Conservation (phyloP, 2,113 vertebrate genomes). For the Corydoras sp. region DNA sequence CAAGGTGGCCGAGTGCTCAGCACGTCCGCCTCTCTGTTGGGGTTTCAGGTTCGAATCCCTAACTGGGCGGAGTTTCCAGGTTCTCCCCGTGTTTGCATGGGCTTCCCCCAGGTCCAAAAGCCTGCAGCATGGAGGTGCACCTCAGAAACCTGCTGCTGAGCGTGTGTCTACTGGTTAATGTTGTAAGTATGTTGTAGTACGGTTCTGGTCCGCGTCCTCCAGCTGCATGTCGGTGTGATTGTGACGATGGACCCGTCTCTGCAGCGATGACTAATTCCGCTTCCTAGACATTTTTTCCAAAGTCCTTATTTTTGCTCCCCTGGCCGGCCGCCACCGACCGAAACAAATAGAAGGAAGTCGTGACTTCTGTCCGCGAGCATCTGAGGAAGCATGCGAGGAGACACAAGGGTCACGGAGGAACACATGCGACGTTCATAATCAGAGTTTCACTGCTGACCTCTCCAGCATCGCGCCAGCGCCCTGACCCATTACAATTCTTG, state of each 20-base stretch:
- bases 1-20: no score
- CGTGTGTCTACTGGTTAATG: no score
- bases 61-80: no score
- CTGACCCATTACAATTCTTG: neutral
- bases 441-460: conserved; percentile 18
- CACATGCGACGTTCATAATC: neutral
- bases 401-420: neutral
- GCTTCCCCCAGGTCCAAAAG: no score
- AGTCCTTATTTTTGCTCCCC: conserved; percentile 36
- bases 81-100: no score
- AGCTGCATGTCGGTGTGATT: neutral
- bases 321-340: conserved; percentile 20
- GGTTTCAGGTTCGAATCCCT: no score
- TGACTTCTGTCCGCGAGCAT: conserved; percentile 20
- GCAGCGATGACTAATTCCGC: conserved; percentile 12
- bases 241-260: neutral
- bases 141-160: no score
- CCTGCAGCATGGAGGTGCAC: no score
- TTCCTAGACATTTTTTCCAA: conserved; percentile 12
- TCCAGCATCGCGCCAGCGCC: neutral
- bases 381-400: conserved; percentile 11
- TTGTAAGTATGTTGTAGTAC: no score
- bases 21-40: no score
- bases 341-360: conserved; percentile 44
- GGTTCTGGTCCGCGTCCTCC: neutral